These are phyloP conservation scores for Metopia argyrocephala DNA, from an alignment of 2,888 invertebrate species.

Conservation along the genomic window DNA sequence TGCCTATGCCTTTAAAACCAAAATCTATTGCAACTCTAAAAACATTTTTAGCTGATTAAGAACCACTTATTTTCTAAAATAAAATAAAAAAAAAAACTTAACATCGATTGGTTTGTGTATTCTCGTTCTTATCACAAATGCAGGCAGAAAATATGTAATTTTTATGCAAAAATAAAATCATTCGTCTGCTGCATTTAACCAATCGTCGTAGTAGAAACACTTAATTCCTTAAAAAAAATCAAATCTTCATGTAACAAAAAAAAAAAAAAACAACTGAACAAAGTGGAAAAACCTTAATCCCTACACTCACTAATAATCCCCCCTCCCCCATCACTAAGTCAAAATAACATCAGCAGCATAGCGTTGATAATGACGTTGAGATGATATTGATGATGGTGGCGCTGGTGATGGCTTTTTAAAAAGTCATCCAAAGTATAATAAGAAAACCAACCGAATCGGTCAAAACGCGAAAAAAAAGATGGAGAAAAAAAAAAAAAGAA, in stretches of 20 bases:
- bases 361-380: constrained; percentile 51
- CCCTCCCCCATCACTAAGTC: no score
- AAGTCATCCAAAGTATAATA: constrained; percentile 6
- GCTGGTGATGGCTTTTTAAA: constrained; percentile 58
- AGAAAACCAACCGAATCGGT: background rate
- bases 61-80: constrained; percentile 15
- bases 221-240: constrained; percentile 5
- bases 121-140: constrained; percentile 13
- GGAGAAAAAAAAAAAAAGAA: constrained; percentile 55
- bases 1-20: no score
- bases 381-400: constrained; percentile 13
- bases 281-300: constrained; percentile 50
- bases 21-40: no score
- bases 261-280: constrained; percentile 15
- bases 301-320: constrained; percentile 61
- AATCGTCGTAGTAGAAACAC: background rate
- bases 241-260: background rate
- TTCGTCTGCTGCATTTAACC: constrained; percentile 24
- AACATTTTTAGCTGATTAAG: no score
- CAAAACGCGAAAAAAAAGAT: background rate
- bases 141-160: constrained; percentile 26
- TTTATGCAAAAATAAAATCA: constrained; percentile 46
- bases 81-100: background rate
- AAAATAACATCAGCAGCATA: constrained; percentile 62
- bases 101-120: constrained; percentile 26